Conservation (phyloP, 2,888 invertebrate genomes). For the Coleophora flavipennella region DNA sequence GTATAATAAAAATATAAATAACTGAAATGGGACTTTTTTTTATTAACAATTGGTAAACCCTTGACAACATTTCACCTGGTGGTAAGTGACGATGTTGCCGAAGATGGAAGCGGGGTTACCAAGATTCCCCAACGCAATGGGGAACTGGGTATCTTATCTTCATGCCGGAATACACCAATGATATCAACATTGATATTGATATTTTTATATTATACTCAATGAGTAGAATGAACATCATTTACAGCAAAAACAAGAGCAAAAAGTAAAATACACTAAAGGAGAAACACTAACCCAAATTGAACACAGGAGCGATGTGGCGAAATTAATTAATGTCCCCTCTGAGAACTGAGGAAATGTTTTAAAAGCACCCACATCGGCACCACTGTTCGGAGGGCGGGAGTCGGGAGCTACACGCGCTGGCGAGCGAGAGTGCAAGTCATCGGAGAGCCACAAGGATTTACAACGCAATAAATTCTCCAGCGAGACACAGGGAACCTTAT, state of each 20-base stretch:
- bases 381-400: too few relatives aligned
- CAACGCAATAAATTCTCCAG: slow-evolving; percentile 56
- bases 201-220: background rate
- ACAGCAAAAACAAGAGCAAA: background rate
- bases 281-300: slow-evolving; percentile 45
- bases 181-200: too few relatives aligned
- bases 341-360: slow-evolving; percentile 44
- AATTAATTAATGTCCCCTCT: slow-evolving; percentile 63
- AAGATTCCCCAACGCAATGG: too few relatives aligned
- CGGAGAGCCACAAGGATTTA: slow-evolving; percentile 45
- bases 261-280: slow-evolving; percentile 28
- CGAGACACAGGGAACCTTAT: slow-evolving; percentile 52
- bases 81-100: too few relatives aligned
- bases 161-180: too few relatives aligned
- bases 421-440: slow-evolving; percentile 60
- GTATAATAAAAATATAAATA: too few relatives aligned
- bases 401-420: slow-evolving; percentile 24
- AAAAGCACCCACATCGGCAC: slow-evolving; percentile 26
- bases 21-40: too few relatives aligned
- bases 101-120: too few relatives aligned
- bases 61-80: too few relatives aligned
- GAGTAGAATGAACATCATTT: background rate
- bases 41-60: too few relatives aligned
- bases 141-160: too few relatives aligned
- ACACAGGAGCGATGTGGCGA: slow-evolving; percentile 44